Evolutionary conservation across 2,888 invertebrate genomes (phyloP).

Genomic region (Vannuccia rotundouncinata): DNA sequence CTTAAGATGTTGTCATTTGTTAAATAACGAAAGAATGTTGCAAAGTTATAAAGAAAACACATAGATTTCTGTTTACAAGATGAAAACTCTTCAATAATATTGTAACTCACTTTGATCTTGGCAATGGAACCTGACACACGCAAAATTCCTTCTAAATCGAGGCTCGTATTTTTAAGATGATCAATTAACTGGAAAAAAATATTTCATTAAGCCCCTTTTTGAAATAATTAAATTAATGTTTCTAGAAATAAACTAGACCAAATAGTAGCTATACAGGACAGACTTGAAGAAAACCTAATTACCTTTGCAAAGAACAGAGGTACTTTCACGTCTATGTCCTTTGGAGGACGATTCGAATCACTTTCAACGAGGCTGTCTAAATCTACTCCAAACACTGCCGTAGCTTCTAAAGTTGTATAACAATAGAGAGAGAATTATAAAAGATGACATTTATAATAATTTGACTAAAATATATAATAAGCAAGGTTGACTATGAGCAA

Average conservation of each 20-base stretch:
- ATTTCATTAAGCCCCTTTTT: no score
- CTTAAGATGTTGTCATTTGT: no score
- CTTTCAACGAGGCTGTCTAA: not conserved
- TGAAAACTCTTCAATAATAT: no score
- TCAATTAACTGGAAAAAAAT: conserved; percentile 61
- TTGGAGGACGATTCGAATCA: not conserved
- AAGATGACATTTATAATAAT: no score
- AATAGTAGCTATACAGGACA: not conserved
- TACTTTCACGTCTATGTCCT: not conserved
- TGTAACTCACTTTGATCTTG: conserved; percentile 58
- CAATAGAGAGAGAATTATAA: no score
- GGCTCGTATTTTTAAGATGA: conserved; percentile 66
- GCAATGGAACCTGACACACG: conserved; percentile 67
- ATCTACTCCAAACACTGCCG: not conserved
- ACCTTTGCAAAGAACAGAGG: conserved; percentile 8
- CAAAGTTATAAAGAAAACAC: no score
- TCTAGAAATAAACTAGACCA: not conserved
- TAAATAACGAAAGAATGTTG: no score
- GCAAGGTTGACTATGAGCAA: no score
- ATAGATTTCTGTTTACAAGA: no score
- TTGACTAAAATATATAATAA: no score
- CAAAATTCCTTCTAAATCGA: conserved; percentile 76
- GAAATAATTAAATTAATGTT: not conserved
- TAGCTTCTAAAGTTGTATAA: no score
- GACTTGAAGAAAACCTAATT: not conserved